phyloP scores from a whole-genome alignment of 2,797 vertebrate species.

The Micromesistius poutassou region DNA sequence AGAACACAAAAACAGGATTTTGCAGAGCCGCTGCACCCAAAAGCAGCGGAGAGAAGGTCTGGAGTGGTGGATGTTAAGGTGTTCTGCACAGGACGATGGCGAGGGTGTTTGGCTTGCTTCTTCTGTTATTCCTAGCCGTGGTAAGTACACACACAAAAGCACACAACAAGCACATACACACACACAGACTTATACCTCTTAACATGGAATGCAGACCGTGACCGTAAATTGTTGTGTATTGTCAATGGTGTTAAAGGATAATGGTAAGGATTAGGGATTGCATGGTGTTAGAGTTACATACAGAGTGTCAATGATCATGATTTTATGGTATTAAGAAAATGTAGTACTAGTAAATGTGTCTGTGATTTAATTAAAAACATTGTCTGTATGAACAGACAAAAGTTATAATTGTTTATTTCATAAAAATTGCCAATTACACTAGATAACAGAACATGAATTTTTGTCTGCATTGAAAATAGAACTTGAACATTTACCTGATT shows the following conservation, averaged over 20 bases:
- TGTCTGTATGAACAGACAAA: too few species aligned
- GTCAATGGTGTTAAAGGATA: neutral
- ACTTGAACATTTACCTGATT: too few species aligned
- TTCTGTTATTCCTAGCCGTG: conserved; percentile 40
- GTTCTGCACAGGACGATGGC: conserved; percentile 36
- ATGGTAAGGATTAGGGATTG: neutral
- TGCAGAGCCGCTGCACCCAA: conserved; percentile 1
- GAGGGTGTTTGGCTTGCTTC: conserved; percentile 34
- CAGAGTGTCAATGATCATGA: neutral
- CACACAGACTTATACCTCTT: too few species aligned
- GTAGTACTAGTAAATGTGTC: too few species aligned
- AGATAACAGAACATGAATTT: too few species aligned
- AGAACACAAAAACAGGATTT: neutral
- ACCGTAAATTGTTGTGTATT: neutral
- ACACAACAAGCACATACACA: too few species aligned
- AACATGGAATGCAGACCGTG: neutral
- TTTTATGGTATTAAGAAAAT: neutral
- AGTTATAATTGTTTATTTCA: too few species aligned
- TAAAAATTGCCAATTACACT: too few species aligned
- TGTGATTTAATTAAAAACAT: too few species aligned
- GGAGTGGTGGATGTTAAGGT: neutral
- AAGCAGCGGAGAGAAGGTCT: neutral
- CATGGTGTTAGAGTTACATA: neutral
- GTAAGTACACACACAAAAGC: conserved; percentile 37
- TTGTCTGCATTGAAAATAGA: too few species aligned